These are phyloP conservation scores for Drosophila kambysellisi DNA, from an alignment of 2,888 invertebrate genomes.

Conservation along the genomic window DNA sequence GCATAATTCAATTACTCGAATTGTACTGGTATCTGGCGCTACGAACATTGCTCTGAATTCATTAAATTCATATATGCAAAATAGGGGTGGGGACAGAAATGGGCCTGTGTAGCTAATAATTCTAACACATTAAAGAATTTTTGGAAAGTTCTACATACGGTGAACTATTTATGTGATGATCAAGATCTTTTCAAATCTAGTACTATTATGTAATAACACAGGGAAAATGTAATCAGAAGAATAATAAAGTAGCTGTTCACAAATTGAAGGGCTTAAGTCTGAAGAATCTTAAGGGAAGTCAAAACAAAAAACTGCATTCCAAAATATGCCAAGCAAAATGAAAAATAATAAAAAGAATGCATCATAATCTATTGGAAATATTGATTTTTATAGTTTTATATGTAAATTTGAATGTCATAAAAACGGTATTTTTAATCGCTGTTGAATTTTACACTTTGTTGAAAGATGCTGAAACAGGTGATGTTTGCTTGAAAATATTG, in stretches of 20 bases:
- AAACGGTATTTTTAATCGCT: neutral
- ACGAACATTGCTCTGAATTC: slow-evolving; percentile 17
- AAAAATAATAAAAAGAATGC: neutral
- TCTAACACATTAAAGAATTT: neutral
- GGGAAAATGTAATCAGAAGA: neutral
- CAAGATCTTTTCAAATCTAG: neutral
- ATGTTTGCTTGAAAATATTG: slow-evolving; percentile 10
- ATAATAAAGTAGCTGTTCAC: neutral
- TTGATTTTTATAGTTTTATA: neutral
- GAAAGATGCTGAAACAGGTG: slow-evolving; percentile 33
- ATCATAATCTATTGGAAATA: neutral
- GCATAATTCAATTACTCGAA: slow-evolving; percentile 41
- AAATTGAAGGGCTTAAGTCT: neutral
- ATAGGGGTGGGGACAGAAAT: neutral
- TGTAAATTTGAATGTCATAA: neutral
- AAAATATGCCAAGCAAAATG: neutral
- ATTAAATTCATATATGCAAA: slow-evolving; percentile 1
- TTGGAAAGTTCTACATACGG: neutral
- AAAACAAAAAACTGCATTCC: neutral
- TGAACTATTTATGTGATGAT: neutral
- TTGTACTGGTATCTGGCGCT: slow-evolving; percentile 22
- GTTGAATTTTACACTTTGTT: neutral
- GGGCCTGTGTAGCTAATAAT: slow-evolving; percentile 2
- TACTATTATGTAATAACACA: neutral
- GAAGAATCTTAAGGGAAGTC: neutral